These are phyloP conservation scores for Silurus aristotelis DNA, from an alignment of 2,797 vertebrate genomes.

Conservation along the genomic window DNA sequence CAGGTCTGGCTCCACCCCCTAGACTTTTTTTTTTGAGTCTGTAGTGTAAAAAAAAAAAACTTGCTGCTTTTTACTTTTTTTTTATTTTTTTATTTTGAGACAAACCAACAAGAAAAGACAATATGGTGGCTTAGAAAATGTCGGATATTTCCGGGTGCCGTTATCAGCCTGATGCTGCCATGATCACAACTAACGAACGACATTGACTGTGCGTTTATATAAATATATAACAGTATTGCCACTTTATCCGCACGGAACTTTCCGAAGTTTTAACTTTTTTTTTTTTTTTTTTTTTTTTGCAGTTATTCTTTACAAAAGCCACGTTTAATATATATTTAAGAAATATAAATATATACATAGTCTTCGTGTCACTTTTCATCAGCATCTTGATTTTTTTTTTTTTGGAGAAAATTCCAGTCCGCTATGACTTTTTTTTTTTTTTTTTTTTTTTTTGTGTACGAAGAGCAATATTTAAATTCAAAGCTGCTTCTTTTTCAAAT, in stretches of 20 bases:
- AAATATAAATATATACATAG: too few relatives aligned
- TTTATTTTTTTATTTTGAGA: not conserved
- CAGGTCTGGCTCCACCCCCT: not conserved
- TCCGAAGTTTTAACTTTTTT: not conserved
- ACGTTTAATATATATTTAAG: not conserved
- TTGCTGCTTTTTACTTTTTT: not conserved
- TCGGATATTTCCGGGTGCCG: not conserved
- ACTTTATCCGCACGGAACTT: not conserved
- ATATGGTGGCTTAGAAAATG: not conserved
- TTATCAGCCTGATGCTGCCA: not conserved
- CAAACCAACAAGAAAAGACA: not conserved
- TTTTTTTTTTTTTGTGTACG: not conserved
- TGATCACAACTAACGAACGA: not conserved
- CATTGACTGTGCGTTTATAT: not conserved
- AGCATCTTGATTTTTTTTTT: not conserved
- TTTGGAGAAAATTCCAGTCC: too few relatives aligned
- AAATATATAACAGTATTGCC: constrained; percentile 2
- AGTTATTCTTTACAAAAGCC: not conserved
- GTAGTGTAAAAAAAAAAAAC: not conserved
- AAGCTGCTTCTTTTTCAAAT: not conserved
- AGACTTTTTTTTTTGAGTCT: not conserved
- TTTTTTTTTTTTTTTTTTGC: too few relatives aligned
- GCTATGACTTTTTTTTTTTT: too few relatives aligned
- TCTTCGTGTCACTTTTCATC: not conserved
- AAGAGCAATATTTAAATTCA: not conserved